A percentile compares a stretch with the other conserved stretches of the same genome.
Conservation (phyloP, 1,140 invertebrate genomes). For the Leptinotarsa texana region DNA sequence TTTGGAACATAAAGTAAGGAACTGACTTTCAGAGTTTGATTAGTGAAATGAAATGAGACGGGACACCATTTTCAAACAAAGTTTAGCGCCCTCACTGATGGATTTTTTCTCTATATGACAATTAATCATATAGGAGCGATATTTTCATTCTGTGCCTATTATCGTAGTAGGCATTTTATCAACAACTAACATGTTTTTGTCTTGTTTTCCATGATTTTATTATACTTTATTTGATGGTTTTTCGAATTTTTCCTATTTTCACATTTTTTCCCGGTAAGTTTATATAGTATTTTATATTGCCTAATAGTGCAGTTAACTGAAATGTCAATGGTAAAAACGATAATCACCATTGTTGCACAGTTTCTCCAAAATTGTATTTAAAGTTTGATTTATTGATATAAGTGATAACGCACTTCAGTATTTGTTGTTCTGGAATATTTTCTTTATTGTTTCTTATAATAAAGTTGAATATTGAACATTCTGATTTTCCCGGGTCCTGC, state of each 20-base stretch:
- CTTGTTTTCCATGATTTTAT: neutral
- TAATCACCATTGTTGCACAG: neutral
- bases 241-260: neutral
- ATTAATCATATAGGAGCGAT: too few relatives aligned
- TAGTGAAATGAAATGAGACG: too few relatives aligned
- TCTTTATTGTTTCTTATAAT: neutral
- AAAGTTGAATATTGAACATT: constrained; percentile 11
- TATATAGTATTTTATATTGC: neutral
- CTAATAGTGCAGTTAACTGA: neutral
- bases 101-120: too few relatives aligned
- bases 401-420: neutral
- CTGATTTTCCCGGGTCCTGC: constrained; percentile 38
- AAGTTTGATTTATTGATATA: neutral
- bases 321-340: too few relatives aligned
- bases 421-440: neutral
- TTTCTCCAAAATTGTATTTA: neutral
- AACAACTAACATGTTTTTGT: neutral
- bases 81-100: too few relatives aligned
- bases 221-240: neutral
- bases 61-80: too few relatives aligned
- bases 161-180: neutral
- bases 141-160: too few relatives aligned
- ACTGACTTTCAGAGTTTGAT: too few relatives aligned
- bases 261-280: constrained; percentile 1
- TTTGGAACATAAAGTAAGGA: too few relatives aligned